phyloP scores from a whole-genome alignment of 2,797 vertebrate species.

The Chrosomus eos region DNA sequence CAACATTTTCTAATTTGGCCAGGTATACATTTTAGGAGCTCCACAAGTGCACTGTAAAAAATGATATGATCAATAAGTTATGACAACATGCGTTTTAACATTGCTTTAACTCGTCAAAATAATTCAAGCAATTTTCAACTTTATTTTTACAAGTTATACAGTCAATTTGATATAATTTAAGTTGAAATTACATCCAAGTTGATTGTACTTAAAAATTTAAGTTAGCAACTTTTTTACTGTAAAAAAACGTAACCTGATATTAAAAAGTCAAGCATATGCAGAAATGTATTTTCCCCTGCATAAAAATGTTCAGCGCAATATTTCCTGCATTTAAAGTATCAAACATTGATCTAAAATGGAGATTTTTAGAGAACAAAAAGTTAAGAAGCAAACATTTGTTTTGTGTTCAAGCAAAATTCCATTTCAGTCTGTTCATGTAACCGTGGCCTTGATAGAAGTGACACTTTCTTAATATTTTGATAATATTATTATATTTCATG shows the following conservation, averaged over 20 bases:
- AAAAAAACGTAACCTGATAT: background rate
- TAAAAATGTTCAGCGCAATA: background rate
- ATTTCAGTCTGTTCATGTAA: background rate
- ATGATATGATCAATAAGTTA: too few relatives aligned
- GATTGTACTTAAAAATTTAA: too few relatives aligned
- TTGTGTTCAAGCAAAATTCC: background rate
- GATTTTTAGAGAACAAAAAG: background rate
- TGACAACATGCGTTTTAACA: too few relatives aligned
- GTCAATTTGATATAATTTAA: too few relatives aligned
- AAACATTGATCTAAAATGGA: background rate
- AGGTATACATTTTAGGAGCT: background rate
- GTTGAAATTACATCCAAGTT: too few relatives aligned
- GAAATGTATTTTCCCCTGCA: background rate
- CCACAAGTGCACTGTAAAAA: background rate
- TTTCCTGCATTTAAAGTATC: background rate
- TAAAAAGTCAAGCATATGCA: background rate
- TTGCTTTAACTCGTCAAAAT: too few relatives aligned
- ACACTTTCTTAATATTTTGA: background rate
- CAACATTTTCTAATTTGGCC: background rate
- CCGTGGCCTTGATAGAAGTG: background rate
- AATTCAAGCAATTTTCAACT: too few relatives aligned
- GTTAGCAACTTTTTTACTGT: too few relatives aligned
- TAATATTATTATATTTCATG: background rate
- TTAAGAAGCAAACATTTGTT: background rate
- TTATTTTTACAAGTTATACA: too few relatives aligned